Evolutionary conservation across 2,797 vertebrate genomes (phyloP).

Genomic region (Danionella dracula): DNA sequence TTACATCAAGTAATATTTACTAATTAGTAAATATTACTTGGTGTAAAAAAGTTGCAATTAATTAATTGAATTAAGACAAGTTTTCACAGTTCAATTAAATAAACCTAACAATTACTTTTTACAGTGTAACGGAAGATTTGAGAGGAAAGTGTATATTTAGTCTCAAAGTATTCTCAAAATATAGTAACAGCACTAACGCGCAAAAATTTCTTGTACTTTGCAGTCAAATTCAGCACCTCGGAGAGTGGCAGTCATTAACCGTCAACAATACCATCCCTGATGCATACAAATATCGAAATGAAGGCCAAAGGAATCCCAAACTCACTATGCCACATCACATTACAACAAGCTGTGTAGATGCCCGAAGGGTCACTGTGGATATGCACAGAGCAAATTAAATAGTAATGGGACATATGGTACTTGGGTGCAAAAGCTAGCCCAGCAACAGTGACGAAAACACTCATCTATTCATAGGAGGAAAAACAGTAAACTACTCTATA

Average conservation of each 20-base stretch:
- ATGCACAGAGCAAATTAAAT: slow-evolving; percentile 12
- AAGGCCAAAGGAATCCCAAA: background rate
- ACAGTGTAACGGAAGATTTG: no score
- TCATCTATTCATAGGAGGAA: background rate
- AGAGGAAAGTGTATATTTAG: no score
- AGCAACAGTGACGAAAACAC: slow-evolving; percentile 12
- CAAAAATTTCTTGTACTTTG: background rate
- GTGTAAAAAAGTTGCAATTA: no score
- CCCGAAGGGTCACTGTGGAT: background rate
- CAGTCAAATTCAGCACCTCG: background rate
- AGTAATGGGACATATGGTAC: slow-evolving; percentile 33
- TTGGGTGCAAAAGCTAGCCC: slow-evolving; percentile 14
- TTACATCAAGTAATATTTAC: no score
- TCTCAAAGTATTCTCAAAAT: background rate
- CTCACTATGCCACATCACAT: slow-evolving; percentile 22
- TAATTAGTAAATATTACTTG: no score
- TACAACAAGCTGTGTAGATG: slow-evolving; percentile 7
- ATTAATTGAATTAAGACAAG: no score
- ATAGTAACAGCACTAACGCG: background rate
- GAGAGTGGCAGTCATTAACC: background rate
- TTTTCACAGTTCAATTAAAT: no score
- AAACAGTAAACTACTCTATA: background rate
- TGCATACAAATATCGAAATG: background rate
- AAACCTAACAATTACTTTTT: no score
- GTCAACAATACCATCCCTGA: background rate